Evolutionary conservation across 2,888 invertebrate species (phyloP), one percentile per base, ranked within the genome.

Genomic region (Scrobipalpa costella): DNA sequence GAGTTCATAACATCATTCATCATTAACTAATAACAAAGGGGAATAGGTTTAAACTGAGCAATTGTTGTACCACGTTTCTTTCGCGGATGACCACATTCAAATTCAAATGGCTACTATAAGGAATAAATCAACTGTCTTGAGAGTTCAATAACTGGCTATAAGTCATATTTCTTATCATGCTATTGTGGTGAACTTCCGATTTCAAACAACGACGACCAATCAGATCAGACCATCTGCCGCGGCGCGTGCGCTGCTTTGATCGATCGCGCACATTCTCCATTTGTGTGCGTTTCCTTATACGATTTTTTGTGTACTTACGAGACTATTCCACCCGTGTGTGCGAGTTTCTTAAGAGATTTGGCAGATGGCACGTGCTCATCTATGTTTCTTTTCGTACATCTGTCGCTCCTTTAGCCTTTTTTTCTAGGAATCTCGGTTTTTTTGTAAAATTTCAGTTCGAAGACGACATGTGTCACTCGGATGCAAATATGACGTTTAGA

Each of bases 281-380:
- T 59, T 75, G 85, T 85, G 85, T 85, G 87, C 71, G 83, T 82
- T 73, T 75, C 69, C 76, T 75, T 75, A 73, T 70, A 77, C 65
- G 64, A 69, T 78, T 81, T 87, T 84, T 85, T 82, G 78, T 79
- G 68, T 65, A 66, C 63, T 61, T 74, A 74, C 70, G 73, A 80
- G 67, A 77, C 79, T 79, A 79, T 80, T 78, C 71, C 75, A 47
- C 50, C 55, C 72, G 70, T 84, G 85, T 88, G 81, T 80, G 80
- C 73, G 78, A 73, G 73, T 79, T 81, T 78, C 88, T 88, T 82
- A 76, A 75, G 80, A 86, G 89, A 89, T 90, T 91, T 90, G 88
- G 90, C 90, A 91, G 90, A 91, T 90, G 90, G 90, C 90, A 90
- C 90, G 90, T 89, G 90, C 90, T 85, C 67, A 62, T 66, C 75